Evolutionary conservation across 2,113 vertebrate species (phyloP).

Genomic region (Callocephalon fimbriatum): DNA sequence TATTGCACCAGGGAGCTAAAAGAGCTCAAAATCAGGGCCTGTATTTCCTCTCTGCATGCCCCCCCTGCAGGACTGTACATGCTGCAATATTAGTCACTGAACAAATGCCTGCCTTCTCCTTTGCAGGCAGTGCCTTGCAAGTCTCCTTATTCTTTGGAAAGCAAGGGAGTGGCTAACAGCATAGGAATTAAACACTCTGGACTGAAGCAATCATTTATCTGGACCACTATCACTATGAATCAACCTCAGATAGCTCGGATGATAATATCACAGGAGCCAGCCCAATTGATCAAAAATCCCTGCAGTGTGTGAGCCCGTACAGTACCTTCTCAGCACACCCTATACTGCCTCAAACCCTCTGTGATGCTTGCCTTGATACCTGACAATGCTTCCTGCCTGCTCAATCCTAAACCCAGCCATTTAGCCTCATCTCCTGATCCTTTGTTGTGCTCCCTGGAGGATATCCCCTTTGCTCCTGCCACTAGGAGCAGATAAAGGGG

Average conservation of each 20-base stretch:
- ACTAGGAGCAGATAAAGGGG: not conserved
- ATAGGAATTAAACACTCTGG: not conserved
- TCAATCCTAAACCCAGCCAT: not conserved
- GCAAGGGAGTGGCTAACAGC: not conserved
- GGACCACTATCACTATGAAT: conserved; percentile 3
- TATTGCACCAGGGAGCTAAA: not conserved
- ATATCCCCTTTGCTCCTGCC: not conserved
- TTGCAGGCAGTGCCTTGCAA: not conserved
- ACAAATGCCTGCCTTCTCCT: not conserved
- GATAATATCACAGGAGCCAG: conserved; percentile 40
- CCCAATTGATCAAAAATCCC: conserved; percentile 29
- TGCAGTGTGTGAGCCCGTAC: not conserved
- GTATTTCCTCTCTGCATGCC: not conserved
- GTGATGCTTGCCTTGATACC: not conserved
- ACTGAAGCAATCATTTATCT: not conserved
- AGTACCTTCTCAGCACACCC: not conserved
- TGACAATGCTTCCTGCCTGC: not conserved
- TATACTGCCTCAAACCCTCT: not conserved
- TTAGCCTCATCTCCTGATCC: not conserved
- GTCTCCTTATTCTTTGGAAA: not conserved
- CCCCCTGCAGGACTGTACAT: not conserved
- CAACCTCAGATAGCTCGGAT: conserved; percentile 21
- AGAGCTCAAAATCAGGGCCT: not conserved
- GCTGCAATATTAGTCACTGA: not conserved
- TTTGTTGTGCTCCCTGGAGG: not conserved